These are phyloP conservation scores for Papilio polytes DNA, from an alignment of 1,140 invertebrate species.

Conservation along the genomic window DNA sequence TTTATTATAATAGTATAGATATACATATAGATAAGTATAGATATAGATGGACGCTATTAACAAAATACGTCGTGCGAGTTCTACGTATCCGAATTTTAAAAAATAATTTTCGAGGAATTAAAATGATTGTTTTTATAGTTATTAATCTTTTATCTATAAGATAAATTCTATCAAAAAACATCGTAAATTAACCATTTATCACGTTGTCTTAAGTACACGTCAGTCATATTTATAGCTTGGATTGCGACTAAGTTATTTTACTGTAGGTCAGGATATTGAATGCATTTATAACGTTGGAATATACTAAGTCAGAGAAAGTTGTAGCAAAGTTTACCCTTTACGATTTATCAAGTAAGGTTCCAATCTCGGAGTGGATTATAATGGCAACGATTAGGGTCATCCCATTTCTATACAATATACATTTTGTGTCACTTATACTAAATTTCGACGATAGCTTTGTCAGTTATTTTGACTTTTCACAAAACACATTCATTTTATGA, in stretches of 20 bases:
- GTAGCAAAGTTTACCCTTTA: conserved; percentile 5
- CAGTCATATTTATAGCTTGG: not conserved
- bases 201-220: no score
- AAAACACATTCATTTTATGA: not conserved
- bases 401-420: not conserved
- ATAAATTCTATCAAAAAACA: not conserved
- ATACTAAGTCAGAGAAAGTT: conserved; percentile 8
- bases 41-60: no score
- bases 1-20: no score
- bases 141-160: not conserved
- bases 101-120: not conserved
- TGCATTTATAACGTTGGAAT: conserved; percentile 1
- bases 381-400: conserved; percentile 19
- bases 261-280: not conserved
- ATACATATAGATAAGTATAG: no score
- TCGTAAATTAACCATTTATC: not conserved
- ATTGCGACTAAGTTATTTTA: not conserved
- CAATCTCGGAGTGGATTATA: conserved; percentile 13
- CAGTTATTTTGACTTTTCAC: not conserved
- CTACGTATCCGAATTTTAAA: not conserved
- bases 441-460: not conserved
- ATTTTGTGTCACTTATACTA: not conserved
- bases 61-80: no score
- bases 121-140: not conserved
- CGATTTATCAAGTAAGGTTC: conserved; percentile 17